These are phyloP conservation scores for Enteromius treurensis DNA, from an alignment of 2,797 vertebrate genomes.

Conservation along the genomic window DNA sequence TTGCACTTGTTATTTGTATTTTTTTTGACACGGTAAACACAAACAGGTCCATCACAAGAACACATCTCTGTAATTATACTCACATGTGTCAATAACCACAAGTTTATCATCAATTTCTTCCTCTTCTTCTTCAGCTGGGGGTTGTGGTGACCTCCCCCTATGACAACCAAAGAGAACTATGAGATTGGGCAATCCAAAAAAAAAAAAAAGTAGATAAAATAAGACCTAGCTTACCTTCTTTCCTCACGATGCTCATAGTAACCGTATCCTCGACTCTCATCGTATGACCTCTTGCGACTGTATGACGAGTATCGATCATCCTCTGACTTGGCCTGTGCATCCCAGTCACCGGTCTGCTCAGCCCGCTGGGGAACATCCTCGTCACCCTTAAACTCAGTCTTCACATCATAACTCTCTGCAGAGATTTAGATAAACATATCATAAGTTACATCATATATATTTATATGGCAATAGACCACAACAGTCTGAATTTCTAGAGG, in stretches of 20 bases:
- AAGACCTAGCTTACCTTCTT: constrained; percentile 76
- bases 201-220: not conserved
- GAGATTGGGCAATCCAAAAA: not conserved
- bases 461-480: not conserved
- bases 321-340: constrained; percentile 72
- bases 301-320: constrained; percentile 66
- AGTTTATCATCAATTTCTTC: constrained; percentile 89
- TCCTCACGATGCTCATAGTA: constrained; percentile 93
- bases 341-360: constrained; percentile 53
- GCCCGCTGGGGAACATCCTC: constrained; percentile 43
- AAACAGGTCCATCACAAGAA: not conserved
- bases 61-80: constrained; percentile 65
- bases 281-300: constrained; percentile 86
- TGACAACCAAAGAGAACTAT: constrained; percentile 1
- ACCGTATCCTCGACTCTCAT: constrained; percentile 82
- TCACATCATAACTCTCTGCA: constrained; percentile 74
- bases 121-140: constrained; percentile 92
- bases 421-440: constrained; percentile 8
- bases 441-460: not conserved
- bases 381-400: constrained; percentile 77
- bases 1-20: not conserved
- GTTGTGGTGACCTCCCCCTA: constrained; percentile 90
- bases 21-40: not conserved
- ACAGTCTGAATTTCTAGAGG: not conserved
- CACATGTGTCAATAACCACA: constrained; percentile 92